Evolutionary conservation across 2,113 vertebrate species (phyloP), one percentile per base, ranked within the genome.

Genomic region (Bostrychus sinensis): DNA sequence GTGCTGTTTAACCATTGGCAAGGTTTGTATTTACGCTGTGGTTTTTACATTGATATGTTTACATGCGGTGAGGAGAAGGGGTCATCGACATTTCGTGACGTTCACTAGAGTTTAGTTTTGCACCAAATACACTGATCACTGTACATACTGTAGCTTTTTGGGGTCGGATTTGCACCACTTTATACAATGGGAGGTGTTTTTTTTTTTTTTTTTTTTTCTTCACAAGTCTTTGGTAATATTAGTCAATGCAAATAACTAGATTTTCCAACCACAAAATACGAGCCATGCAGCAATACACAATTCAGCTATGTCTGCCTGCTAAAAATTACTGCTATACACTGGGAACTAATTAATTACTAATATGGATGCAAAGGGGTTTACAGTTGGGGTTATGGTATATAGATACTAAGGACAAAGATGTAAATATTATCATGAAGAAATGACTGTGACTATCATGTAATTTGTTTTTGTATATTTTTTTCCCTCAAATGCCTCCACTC

Each of bases 381-480:
- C 64, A 51, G 61, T 61, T 64, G 63, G 43, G 56, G 34, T 66
- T 65, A 64, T 66, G 60, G 55, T 51, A 32, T 34, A 38, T 70
- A 53, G 62, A 76, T 75, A 76, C n/a, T n/a, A 69, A 82, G 72
- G 60, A 76, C 76, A 80, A 86, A 85, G 77, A 86, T 89, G 86
- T 89, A 89, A 82, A 83, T 88, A 89, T 66, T 77, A 79, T 80
- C 77, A 69, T 63, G 72, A 82, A 84, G 71, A 74, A 83, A 85
- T 77, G 82, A 89, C 83, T 89, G 86, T 90, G 89, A 90, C 83
- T 66, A 88, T 90, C 85, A 88, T 89, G 85, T 89, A 67, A 65
- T 84, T 83, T 81, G 42, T 82, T 88, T 85, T 84, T 77, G 66
- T 79, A 63, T 67, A 68, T 59, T 54, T 66, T 75, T 26, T 75